Evolutionary conservation across 2,797 vertebrate genomes (phyloP).

Genomic region (Hafferia zeledoni): DNA sequence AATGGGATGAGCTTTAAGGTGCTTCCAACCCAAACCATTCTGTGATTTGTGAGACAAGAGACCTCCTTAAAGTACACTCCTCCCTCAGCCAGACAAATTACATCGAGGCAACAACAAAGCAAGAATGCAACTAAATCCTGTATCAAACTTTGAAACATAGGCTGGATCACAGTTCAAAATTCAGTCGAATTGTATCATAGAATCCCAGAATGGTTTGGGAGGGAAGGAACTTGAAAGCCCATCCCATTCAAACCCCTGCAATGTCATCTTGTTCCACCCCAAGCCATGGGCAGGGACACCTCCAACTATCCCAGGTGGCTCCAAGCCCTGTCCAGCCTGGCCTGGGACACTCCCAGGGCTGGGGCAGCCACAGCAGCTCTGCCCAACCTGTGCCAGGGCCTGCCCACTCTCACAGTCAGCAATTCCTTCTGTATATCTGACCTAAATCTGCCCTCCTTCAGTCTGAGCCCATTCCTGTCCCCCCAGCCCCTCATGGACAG

Average conservation of each 20-base stretch:
- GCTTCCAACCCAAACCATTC: neutral
- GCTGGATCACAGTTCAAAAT: neutral
- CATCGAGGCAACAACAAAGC: neutral
- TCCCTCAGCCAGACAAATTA: neutral
- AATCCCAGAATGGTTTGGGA: neutral
- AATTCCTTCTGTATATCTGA: accelerated
- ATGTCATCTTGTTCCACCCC: too few relatives aligned
- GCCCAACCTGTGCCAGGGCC: neutral
- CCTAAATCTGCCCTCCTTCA: neutral
- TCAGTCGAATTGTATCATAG: accelerated
- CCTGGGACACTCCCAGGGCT: neutral
- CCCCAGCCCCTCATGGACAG: neutral
- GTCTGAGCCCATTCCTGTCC: neutral
- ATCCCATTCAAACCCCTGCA: accelerated
- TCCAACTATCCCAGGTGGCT: accelerated
- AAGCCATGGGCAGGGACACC: neutral
- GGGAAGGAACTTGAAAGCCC: neutral
- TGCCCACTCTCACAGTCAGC: accelerated
- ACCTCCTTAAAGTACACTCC: neutral
- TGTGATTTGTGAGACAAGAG: neutral
- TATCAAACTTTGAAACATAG: neutral
- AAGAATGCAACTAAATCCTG: neutral
- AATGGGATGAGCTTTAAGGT: neutral
- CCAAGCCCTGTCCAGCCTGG: accelerated
- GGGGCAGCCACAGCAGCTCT: neutral